These are phyloP conservation scores for Phortica magna DNA, from an alignment of 2,888 invertebrate genomes.

Conservation along the genomic window DNA sequence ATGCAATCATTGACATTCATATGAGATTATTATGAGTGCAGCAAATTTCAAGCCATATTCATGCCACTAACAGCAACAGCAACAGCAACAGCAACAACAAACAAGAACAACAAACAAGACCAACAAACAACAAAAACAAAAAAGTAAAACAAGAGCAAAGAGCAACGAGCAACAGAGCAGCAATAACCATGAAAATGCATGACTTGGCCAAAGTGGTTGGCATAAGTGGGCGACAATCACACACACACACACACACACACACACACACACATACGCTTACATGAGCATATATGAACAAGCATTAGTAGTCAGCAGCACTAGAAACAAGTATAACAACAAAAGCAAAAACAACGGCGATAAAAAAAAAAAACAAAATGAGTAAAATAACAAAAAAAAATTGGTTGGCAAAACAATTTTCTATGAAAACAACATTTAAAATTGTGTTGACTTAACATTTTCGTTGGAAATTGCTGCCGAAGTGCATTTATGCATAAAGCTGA, in stretches of 20 bases:
- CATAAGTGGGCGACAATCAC: slow-evolving; percentile 35
- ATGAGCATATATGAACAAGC: too few relatives aligned
- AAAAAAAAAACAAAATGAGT: too few relatives aligned
- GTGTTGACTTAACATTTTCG: slow-evolving; percentile 70
- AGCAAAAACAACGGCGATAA: too few relatives aligned
- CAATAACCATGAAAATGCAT: too few relatives aligned
- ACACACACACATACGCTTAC: too few relatives aligned
- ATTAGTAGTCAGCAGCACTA: too few relatives aligned
- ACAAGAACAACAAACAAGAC: slow-evolving; percentile 48
- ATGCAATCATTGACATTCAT: neutral
- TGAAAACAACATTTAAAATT: slow-evolving; percentile 70
- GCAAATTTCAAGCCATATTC: too few relatives aligned
- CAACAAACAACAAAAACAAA: slow-evolving; percentile 35
- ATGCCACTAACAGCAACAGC: neutral
- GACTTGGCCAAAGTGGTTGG: too few relatives aligned
- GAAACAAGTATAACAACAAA: too few relatives aligned
- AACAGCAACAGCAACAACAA: too few relatives aligned
- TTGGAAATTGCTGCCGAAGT: slow-evolving; percentile 52
- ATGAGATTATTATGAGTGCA: too few relatives aligned
- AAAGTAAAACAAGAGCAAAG: slow-evolving; percentile 19
- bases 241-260: slow-evolving; percentile 3
- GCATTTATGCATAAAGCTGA: slow-evolving; percentile 47
- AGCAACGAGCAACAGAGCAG: too few relatives aligned
- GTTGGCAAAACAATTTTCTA: slow-evolving; percentile 56
- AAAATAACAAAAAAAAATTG: neutral